Conservation (phyloP, 2,113 vertebrate genomes). For the Apaloderma vittatum region DNA sequence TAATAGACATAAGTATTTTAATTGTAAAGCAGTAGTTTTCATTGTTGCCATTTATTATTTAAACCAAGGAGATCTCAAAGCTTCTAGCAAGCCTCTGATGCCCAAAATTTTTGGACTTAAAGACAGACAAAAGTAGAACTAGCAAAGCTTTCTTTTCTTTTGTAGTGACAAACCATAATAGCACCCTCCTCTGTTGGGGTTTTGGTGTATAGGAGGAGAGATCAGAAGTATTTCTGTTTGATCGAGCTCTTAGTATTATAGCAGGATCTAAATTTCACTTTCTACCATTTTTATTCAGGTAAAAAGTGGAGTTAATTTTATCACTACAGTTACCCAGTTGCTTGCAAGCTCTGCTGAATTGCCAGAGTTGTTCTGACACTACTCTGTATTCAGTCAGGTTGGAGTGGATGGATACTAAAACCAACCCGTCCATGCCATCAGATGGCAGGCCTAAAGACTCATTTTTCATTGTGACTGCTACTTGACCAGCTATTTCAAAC, state of each 20-base stretch:
- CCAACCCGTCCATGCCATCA: fast-evolving
- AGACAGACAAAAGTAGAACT: not conserved
- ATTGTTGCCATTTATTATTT: not conserved
- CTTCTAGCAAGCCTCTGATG: not conserved
- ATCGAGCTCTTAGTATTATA: not conserved
- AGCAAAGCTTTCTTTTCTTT: not conserved
- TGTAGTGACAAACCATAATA: not conserved
- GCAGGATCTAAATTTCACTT: not conserved
- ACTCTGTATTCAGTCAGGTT: not conserved
- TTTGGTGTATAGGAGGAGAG: not conserved
- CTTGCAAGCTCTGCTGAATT: not conserved
- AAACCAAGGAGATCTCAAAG: not conserved
- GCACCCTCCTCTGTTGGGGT: not conserved
- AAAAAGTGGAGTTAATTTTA: not conserved
- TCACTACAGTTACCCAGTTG: not conserved
- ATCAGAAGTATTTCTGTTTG: not conserved
- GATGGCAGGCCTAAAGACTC: not conserved
- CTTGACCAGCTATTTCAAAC: not conserved
- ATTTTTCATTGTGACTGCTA: not conserved
- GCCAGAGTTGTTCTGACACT: not conserved
- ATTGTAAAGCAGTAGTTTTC: not conserved
- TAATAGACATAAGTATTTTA: not conserved
- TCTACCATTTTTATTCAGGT: not conserved
- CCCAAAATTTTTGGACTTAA: not conserved
- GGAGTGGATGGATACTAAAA: not conserved